Conservation (phyloP, 1,140 invertebrate genomes). For the Camponotus floridanus region DNA sequence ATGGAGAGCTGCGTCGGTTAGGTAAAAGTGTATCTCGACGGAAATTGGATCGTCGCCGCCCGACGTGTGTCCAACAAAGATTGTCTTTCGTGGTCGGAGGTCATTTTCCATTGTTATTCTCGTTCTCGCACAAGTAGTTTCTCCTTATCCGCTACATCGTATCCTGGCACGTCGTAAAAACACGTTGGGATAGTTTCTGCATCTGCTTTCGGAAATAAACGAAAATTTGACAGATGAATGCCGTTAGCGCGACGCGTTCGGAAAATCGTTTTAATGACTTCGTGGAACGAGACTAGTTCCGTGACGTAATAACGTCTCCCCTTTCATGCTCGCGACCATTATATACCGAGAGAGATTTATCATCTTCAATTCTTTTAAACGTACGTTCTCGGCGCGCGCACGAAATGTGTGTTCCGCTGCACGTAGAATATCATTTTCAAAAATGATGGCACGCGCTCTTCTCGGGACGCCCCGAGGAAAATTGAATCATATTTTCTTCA, state of each 20-base stretch:
- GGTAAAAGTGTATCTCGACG: conserved; percentile 55
- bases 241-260: background rate
- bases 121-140: conserved; percentile 6
- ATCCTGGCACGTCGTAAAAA: background rate
- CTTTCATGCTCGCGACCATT: conserved; percentile 21
- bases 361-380: conserved; percentile 49
- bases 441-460: conserved; percentile 56
- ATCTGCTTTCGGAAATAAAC: background rate
- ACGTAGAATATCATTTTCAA: conserved; percentile 61
- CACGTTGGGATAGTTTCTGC: background rate
- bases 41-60: conserved; percentile 60
- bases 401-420: conserved; percentile 30
- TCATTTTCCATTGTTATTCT: conserved; percentile 24
- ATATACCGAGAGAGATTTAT: conserved; percentile 37
- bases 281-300: conserved; percentile 10
- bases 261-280: conserved; percentile 38
- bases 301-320: conserved; percentile 11
- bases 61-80: conserved; percentile 30
- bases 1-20: conserved; percentile 22
- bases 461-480: conserved; percentile 44
- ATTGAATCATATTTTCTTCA: conserved; percentile 64
- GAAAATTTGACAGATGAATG: background rate
- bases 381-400: conserved; percentile 14
- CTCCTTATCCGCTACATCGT: background rate
- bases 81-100: conserved; percentile 31